Conservation (phyloP, 2,888 invertebrate genomes). For the Barypeithes pellucidus region DNA sequence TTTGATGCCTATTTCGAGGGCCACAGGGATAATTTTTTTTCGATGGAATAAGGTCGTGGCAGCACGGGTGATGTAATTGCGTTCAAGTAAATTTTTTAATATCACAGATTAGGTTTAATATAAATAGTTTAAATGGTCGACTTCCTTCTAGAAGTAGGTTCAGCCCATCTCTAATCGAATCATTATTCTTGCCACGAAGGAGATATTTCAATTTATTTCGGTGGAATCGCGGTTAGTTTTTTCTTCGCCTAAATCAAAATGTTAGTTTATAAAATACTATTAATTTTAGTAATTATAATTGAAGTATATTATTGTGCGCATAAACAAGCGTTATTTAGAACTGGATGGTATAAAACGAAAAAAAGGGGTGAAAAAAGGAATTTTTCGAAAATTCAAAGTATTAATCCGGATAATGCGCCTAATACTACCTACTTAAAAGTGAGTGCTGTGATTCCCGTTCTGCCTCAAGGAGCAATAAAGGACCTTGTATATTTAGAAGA, state of each 20-base stretch:
- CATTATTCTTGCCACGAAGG: not conserved
- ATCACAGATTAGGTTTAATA: too few species aligned
- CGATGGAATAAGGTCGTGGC: too few species aligned
- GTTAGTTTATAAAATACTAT: not conserved
- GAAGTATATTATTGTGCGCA: conserved; percentile 20
- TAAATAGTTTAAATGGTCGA: too few species aligned
- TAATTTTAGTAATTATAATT: conserved; percentile 4
- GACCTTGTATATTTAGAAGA: conserved; percentile 59
- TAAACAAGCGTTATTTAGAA: conserved; percentile 50
- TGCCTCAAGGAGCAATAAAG: conserved; percentile 55
- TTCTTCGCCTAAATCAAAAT: conserved; percentile 16
- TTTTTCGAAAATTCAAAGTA: conserved; percentile 47
- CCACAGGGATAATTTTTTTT: too few species aligned
- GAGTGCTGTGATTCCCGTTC: conserved; percentile 49
- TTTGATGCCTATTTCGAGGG: too few species aligned
- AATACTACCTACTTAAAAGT: conserved; percentile 53
- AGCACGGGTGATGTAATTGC: too few species aligned
- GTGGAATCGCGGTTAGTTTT: conserved; percentile 7
- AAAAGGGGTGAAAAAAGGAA: conserved; percentile 51
- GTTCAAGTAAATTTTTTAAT: too few species aligned
- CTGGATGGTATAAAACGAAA: conserved; percentile 55
- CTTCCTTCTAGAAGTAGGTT: not conserved
- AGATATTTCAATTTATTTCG: conserved; percentile 20
- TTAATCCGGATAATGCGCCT: conserved; percentile 28
- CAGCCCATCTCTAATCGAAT: not conserved